A percentile compares a stretch with the other conserved stretches of the same genome.
These are phyloP conservation scores for Oncorhynchus kisutch DNA, from an alignment of 2,113 vertebrate species.

Conservation along the genomic window DNA sequence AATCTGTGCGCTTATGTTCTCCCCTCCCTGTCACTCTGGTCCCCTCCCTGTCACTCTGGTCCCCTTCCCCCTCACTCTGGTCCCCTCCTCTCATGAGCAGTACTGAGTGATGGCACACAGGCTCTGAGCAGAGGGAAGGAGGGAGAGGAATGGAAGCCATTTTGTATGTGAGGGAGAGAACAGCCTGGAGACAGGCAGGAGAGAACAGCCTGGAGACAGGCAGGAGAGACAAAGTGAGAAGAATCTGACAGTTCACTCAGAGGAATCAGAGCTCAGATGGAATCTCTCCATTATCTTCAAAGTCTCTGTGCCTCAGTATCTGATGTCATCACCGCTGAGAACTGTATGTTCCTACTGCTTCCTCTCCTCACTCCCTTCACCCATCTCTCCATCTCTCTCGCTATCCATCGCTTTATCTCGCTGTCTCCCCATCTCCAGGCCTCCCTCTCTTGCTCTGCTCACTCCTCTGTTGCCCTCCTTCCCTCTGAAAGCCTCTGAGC, in stretches of 20 bases:
- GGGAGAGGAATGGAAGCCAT: slow-evolving; percentile 64
- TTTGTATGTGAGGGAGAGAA: slow-evolving; percentile 48
- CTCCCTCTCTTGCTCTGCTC: background rate
- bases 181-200: slow-evolving; percentile 10
- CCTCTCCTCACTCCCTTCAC: background rate
- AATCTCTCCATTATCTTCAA: background rate
- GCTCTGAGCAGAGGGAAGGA: slow-evolving; percentile 41
- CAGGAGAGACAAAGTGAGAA: no score
- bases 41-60: no score
- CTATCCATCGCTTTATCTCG: no score
- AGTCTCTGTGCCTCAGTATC: background rate
- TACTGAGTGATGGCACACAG: slow-evolving; percentile 66
- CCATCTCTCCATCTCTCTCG: no score
- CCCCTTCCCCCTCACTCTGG: no score
- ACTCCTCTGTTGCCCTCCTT: background rate
- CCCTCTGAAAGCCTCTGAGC: background rate
- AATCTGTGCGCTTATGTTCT: background rate
- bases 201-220: no score
- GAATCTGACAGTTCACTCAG: no score
- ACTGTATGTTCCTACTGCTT: slow-evolving; percentile 8
- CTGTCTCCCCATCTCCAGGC: background rate
- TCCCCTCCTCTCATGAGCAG: slow-evolving; percentile 59
- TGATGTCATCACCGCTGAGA: background rate
- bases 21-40: slow-evolving; percentile 27
- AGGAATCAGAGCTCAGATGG: background rate